Conservation (phyloP, 1,140 invertebrate species). For the Scaptodrosophila lebanonensis region DNA sequence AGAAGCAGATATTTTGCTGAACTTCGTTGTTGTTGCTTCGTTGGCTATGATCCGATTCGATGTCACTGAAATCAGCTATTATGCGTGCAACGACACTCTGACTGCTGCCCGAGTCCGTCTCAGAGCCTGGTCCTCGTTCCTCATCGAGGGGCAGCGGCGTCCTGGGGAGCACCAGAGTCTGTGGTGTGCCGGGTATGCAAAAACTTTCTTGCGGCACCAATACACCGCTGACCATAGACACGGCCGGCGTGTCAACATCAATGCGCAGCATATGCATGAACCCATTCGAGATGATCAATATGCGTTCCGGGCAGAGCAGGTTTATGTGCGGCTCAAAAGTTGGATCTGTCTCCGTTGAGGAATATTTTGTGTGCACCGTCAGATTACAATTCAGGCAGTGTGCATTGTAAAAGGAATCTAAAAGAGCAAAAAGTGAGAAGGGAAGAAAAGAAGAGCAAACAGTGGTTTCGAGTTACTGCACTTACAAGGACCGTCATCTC, state of each 20-base stretch:
- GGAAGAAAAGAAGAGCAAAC: neutral
- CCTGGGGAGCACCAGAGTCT: constrained; percentile 37
- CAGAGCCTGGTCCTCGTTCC: constrained; percentile 49
- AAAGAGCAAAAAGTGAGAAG: neutral
- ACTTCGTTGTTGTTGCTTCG: constrained; percentile 32
- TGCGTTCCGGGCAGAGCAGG: constrained; percentile 70
- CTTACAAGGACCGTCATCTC: constrained; percentile 66
- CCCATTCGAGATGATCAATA: constrained; percentile 71
- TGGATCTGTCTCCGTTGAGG: constrained; percentile 68
- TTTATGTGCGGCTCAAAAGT: constrained; percentile 67
- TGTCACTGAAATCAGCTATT: constrained; percentile 74
- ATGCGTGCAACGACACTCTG: constrained; percentile 73
- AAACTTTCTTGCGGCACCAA: constrained; percentile 38
- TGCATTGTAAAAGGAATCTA: constrained; percentile 66
- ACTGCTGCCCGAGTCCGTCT: constrained; percentile 49
- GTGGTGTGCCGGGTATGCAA: constrained; percentile 26
- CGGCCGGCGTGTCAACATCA: constrained; percentile 55
- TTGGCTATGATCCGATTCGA: constrained; percentile 61
- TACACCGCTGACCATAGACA: constrained; percentile 21
- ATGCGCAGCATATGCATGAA: constrained; percentile 76
- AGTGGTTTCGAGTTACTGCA: constrained; percentile 1
- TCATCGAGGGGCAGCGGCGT: constrained; percentile 42
- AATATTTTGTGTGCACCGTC: constrained; percentile 76
- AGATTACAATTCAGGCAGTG: constrained; percentile 75
- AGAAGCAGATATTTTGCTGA: constrained; percentile 17